These are phyloP conservation scores for Drosophila algonquin DNA, from an alignment of 2,888 invertebrate species.

Conservation along the genomic window DNA sequence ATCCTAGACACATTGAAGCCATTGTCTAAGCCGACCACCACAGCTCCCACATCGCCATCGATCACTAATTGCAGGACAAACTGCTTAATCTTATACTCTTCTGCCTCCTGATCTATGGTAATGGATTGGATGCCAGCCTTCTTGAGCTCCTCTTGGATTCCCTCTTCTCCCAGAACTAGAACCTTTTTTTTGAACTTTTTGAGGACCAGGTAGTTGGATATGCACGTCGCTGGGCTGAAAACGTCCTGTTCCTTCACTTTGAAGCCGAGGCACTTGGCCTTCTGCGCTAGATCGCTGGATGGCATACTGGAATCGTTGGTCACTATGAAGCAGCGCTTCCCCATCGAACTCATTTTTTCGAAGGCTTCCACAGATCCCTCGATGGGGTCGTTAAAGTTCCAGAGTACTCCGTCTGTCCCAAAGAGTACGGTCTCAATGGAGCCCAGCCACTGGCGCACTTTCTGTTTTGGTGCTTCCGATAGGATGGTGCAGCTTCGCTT, in stretches of 20 bases:
- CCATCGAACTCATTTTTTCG: conserved; percentile 41
- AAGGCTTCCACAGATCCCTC: conserved; percentile 47
- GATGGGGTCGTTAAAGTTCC: conserved; percentile 50
- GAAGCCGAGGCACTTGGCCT: conserved; percentile 44
- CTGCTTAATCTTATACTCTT: neutral
- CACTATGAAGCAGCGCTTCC: conserved; percentile 41
- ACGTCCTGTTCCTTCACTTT: conserved; percentile 19
- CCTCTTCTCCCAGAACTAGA: conserved; percentile 50
- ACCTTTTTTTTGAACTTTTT: conserved; percentile 52
- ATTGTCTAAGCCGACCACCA: conserved; percentile 55
- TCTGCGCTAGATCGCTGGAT: conserved; percentile 20
- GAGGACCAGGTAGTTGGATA: conserved; percentile 42
- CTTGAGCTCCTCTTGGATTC: conserved; percentile 45
- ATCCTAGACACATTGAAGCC: conserved; percentile 39
- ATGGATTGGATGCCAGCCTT: conserved; percentile 33
- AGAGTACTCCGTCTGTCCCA: conserved; percentile 64
- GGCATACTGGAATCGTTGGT: conserved; percentile 45
- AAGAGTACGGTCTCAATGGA: conserved; percentile 53
- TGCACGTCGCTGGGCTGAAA: conserved; percentile 33
- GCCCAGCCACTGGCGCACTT: conserved; percentile 55
- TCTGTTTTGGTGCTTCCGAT: conserved; percentile 37
- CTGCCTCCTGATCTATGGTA: neutral
- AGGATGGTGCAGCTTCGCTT: conserved; percentile 52
- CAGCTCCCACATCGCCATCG: conserved; percentile 57
- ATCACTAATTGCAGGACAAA: conserved; percentile 23